Base-by-base conservation (phyloP, 2,797 vertebrate species). In the Eurystomus glaucurus region DNA sequence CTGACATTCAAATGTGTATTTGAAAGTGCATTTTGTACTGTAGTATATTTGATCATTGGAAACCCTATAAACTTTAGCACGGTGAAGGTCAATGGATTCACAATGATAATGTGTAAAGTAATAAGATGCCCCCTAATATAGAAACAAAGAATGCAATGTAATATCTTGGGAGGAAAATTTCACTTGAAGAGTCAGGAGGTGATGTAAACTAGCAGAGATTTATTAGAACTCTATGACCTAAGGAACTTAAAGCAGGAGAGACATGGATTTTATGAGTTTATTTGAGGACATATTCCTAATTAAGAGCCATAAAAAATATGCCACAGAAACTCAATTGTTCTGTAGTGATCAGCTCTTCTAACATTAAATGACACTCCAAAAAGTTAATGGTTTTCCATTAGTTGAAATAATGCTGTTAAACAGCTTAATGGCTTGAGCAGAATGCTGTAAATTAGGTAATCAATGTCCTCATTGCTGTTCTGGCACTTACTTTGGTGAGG, bases 301-400 rank as follows among this genome's bases (percentile, higher is more conserved):
- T 96, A 95, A 86, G 15, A 82, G 3, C 35, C 14, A 96, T 95
- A 86, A 96, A 95, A 94, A 92, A 90, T 78, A 91, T 51, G 22
- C 71, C 88, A 41, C 61, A 79, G 93, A 71, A 93, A 88, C 29
- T 71, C 57, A 86, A 90, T 88, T 81, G 93, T 75, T 96, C 93
- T 79, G 39, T 75, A 86, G 82, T 0, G 2, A 88, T 86, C 54
- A 58, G 46, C 31, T 92, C 54, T 95, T 81, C 58, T 87, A 79
- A 87, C 64, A 85, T 85, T 85, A 93, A 94, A 92, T 74, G 83
- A 76, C 90, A 94, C 55, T 92, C 54, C 62, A 85, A 78, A 91
- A 95, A 93, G 75, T 78, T 95, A 95, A 97, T 97, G 76, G 76
- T 52, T 95, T 96, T 94, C 72, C 82, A 93, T 97, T 96, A 95